These are phyloP conservation scores for Trachurus trachurus DNA, from an alignment of 2,797 vertebrate species.

Conservation along the genomic window DNA sequence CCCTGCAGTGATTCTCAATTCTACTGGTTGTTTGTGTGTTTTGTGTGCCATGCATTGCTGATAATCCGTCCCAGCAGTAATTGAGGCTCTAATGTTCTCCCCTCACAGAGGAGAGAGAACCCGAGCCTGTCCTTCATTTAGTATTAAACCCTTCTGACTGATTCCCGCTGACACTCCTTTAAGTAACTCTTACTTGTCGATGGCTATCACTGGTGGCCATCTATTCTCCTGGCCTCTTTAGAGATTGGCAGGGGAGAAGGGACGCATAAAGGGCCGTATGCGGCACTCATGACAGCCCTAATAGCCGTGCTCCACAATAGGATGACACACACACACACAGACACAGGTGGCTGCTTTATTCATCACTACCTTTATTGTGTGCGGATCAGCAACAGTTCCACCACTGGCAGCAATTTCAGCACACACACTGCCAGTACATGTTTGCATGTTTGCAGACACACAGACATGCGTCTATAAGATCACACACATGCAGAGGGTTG, in stretches of 20 bases:
- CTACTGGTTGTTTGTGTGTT: conserved; percentile 11
- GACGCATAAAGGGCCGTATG: conserved; percentile 37
- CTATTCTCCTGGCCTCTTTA: conserved; percentile 57
- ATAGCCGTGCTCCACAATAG: conserved; percentile 49
- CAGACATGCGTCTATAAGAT: background rate
- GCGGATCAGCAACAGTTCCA: conserved; percentile 11
- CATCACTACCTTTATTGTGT: conserved; percentile 27
- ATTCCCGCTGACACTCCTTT: conserved; percentile 73
- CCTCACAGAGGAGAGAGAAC: conserved; percentile 67
- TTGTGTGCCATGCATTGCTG: conserved; percentile 35
- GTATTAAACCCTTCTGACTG: conserved; percentile 80
- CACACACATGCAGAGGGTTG: conserved; percentile 2
- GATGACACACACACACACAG: conserved; percentile 34
- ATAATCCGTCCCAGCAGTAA: conserved; percentile 62
- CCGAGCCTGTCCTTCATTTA: conserved; percentile 74
- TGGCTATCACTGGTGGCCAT: conserved; percentile 54
- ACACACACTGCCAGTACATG: conserved; percentile 2
- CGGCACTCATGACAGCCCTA: conserved; percentile 56
- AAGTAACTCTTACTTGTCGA: conserved; percentile 79
- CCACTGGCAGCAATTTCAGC: conserved; percentile 5
- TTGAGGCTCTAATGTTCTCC: conserved; percentile 71
- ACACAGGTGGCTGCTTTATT: conserved; percentile 40
- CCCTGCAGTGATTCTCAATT: background rate
- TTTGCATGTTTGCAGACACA: conserved; percentile 3
- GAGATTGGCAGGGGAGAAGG: conserved; percentile 35